Evolutionary conservation across 2,888 invertebrate species (phyloP), one percentile per base, ranked within the genome.

Genomic region (Miltochrista miniata): DNA sequence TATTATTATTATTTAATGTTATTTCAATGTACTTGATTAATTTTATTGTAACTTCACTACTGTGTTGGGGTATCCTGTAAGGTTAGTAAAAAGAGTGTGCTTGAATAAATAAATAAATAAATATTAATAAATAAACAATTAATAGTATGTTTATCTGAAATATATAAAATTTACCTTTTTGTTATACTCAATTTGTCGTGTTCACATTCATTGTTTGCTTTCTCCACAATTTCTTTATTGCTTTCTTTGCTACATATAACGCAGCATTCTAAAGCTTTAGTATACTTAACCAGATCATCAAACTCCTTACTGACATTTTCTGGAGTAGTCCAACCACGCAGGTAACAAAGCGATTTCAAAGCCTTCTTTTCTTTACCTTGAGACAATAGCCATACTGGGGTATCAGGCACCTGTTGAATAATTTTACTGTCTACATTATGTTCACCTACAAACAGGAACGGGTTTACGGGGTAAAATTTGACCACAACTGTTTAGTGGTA

Each of bases 381-480:
- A 0, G 92, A 86, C 45, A 93, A 59, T 2, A 93, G 72, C 93
- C 93, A 93, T 13, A 93, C 82, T 24, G 93, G 93, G 0, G 93
- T 92, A 72, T 93, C 93, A 8, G 93, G 93, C 0, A 92, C 87
- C 93, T 93, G 40, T 24, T 31, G 35, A 36, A 34, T 36, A 63
- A 34, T 12, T 44, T 29, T 18, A 9, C 30, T 30, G 30, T 7
- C n/a, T 13, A 13, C 12, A n/a, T 34, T 5, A 12, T 13, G n/a
- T 4, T 35, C 3, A 3, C 3, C 12, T 34, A 34, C n/a, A 10
- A 10, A n/a, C 13, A 8, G 14, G 10, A 15, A 37, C 1, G 10
- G 0, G 2, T 10, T 13, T 4, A 12, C 12, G 13, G 8, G 13
- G 7, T 7, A 13, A 4, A n/a, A n/a, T n/a, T n/a, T n/a, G n/a